These are phyloP conservation scores for Girardia tigrina DNA, from an alignment of 2,888 invertebrate species.

Conservation along the genomic window DNA sequence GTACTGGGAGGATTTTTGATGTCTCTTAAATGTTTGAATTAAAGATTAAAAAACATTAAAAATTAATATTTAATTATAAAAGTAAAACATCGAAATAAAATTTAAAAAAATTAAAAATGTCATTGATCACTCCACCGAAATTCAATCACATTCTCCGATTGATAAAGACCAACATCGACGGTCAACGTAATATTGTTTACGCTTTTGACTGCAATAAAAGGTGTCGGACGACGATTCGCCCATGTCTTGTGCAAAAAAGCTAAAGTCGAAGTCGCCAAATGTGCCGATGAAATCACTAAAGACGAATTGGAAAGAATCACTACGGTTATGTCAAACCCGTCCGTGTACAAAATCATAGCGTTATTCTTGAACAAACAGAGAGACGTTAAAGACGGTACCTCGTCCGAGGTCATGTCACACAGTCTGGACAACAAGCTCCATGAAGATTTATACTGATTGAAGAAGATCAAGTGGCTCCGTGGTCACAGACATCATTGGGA, in stretches of 20 bases:
- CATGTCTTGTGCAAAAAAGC: slow-evolving; percentile 96
- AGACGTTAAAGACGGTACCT: slow-evolving; percentile 97
- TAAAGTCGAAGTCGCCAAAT: slow-evolving; percentile 86
- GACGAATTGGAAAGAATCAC: slow-evolving; percentile 65
- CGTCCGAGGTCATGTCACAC: slow-evolving; percentile 72
- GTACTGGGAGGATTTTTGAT: no score
- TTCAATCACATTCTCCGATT: slow-evolving; percentile 99
- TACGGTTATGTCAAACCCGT: slow-evolving; percentile 76
- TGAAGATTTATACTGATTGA: slow-evolving; percentile 96
- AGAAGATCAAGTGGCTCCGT: slow-evolving; percentile 96
- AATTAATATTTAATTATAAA: no score
- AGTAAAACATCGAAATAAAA: no score
- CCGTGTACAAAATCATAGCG: slow-evolving; percentile 97
- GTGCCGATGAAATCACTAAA: slow-evolving; percentile 94
- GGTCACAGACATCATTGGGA: slow-evolving; percentile 99
- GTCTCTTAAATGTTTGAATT: no score
- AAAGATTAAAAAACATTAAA: no score
- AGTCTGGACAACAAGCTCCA: slow-evolving; percentile 90
- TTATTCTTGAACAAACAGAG: slow-evolving; percentile 99
- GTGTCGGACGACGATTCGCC: slow-evolving; percentile 90
- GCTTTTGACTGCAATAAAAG: slow-evolving; percentile 93
- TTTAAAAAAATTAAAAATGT: no score
- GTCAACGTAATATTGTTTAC: slow-evolving; percentile 78
- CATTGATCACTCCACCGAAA: slow-evolving; percentile 92
- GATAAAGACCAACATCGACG: slow-evolving; percentile 98